These are phyloP conservation scores for Geodia barretti DNA, from an alignment of 37 sponge, comb jelly and placozoan genomes.

Conservation along the genomic window DNA sequence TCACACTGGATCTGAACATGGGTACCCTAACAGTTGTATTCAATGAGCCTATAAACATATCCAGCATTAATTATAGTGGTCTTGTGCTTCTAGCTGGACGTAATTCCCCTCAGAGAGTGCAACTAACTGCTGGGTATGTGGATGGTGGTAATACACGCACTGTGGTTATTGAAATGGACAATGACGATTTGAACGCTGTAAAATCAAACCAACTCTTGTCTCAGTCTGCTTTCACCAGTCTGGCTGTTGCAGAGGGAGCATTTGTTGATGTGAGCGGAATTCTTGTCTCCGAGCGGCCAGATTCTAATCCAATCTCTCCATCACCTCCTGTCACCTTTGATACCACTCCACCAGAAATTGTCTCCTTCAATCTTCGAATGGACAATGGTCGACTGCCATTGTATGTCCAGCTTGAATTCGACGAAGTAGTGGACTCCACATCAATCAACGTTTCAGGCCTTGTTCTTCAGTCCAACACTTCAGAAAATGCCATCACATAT, in stretches of 20 bases:
- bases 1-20: slow-evolving; percentile 58
- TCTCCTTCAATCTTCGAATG: slow-evolving; percentile 81
- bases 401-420: slow-evolving; percentile 70
- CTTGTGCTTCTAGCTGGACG: slow-evolving; percentile 49
- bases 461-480: slow-evolving; percentile 28
- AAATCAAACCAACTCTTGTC: slow-evolving; percentile 45
- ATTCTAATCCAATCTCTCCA: slow-evolving; percentile 33
- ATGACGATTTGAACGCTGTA: slow-evolving; percentile 62
- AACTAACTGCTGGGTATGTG: slow-evolving; percentile 56
- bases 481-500: slow-evolving; percentile 29
- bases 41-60: slow-evolving; percentile 73
- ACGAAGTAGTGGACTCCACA: slow-evolving; percentile 71
- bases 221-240: slow-evolving; percentile 58
- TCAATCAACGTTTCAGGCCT: slow-evolving; percentile 37
- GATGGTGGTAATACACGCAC: slow-evolving; percentile 26
- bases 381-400: slow-evolving; percentile 74
- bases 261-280: slow-evolving; percentile 77
- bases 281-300: slow-evolving; percentile 15
- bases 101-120: slow-evolving; percentile 25
- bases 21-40: slow-evolving; percentile 68
- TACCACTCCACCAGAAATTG: slow-evolving; percentile 66
- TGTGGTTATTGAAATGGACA: slow-evolving; percentile 38
- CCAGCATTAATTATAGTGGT: slow-evolving; percentile 29
- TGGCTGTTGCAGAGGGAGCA: slow-evolving; percentile 41
- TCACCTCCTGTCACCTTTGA: slow-evolving; percentile 23